These are phyloP conservation scores for Xenotilapia longispinis DNA, from an alignment of 2,113 vertebrate species.

Conservation along the genomic window DNA sequence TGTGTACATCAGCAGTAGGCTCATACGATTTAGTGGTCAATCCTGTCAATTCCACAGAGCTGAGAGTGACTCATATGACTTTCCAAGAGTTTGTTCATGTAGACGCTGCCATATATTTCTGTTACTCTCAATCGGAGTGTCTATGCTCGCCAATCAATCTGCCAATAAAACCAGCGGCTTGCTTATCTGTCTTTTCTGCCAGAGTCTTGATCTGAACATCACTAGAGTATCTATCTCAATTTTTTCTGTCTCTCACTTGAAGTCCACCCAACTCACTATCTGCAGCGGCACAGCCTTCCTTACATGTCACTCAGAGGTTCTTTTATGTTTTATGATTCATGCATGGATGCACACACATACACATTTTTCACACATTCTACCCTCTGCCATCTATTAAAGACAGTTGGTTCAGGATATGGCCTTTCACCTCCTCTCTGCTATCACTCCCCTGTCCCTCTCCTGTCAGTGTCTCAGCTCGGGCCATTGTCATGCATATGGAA, in stretches of 20 bases:
- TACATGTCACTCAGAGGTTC: slow-evolving; percentile 38
- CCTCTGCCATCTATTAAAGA: slow-evolving; percentile 20
- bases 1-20: background rate
- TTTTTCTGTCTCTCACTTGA: slow-evolving; percentile 28
- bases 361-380: background rate
- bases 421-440: background rate
- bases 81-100: background rate
- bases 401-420: slow-evolving; percentile 21
- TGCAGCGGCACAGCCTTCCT: slow-evolving; percentile 38
- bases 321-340: slow-evolving; percentile 47
- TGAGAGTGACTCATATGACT: background rate
- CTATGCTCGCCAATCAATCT: slow-evolving; percentile 31
- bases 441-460: background rate
- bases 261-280: slow-evolving; percentile 49
- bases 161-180: background rate
- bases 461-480: background rate
- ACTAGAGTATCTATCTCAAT: slow-evolving; percentile 39
- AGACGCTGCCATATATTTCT: background rate
- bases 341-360: background rate
- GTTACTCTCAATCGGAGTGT: background rate
- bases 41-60: background rate
- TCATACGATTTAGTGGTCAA: background rate
- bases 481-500: slow-evolving; percentile 57
- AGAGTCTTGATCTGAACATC: slow-evolving; percentile 46
- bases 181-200: slow-evolving; percentile 24